A percentile compares a stretch with the other conserved stretches of the same genome.
Evolutionary conservation across 2,797 vertebrate species (phyloP).

Genomic region (Microctenopoma stevenorrisi): DNA sequence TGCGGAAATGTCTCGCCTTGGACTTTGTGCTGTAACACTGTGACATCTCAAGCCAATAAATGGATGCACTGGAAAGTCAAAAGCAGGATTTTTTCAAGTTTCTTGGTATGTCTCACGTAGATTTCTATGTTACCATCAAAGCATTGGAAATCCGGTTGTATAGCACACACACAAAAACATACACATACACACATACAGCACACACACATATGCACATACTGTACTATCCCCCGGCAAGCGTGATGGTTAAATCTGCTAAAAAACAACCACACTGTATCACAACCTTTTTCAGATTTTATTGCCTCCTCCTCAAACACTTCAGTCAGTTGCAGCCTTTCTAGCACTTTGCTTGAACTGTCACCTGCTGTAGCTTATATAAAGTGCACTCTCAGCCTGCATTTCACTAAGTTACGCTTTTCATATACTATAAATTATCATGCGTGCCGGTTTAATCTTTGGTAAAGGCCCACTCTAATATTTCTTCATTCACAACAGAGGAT

Average conservation of each 20-base stretch:
- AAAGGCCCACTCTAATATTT: conserved; percentile 8
- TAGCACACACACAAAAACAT: background rate
- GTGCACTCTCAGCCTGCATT: conserved; percentile 33
- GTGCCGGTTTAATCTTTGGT: conserved; percentile 28
- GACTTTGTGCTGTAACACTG: conserved; percentile 17
- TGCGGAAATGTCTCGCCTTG: conserved; percentile 7
- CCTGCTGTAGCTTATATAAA: conserved; percentile 50
- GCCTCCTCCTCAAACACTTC: conserved; percentile 56
- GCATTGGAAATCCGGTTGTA: background rate
- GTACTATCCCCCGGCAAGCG: background rate
- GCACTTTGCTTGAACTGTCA: conserved; percentile 52
- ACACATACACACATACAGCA: background rate
- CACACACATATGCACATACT: conserved; percentile 18
- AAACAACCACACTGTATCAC: conserved; percentile 28
- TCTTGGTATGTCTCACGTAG: background rate
- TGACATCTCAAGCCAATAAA: conserved; percentile 22
- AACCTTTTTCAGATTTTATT: conserved; percentile 23
- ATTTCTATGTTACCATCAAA: conserved; percentile 7
- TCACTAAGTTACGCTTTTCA: conserved; percentile 27
- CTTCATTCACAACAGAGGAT: conserved; percentile 25
- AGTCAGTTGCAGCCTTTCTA: conserved; percentile 38
- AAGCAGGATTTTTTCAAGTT: background rate
- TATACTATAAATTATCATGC: conserved; percentile 45
- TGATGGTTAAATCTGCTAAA: conserved; percentile 9
- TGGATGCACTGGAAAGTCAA: background rate